Evolutionary conservation across 1,140 invertebrate species (phyloP), one percentile per base, ranked within the genome.

Genomic region (Diorhabda sublineata): DNA sequence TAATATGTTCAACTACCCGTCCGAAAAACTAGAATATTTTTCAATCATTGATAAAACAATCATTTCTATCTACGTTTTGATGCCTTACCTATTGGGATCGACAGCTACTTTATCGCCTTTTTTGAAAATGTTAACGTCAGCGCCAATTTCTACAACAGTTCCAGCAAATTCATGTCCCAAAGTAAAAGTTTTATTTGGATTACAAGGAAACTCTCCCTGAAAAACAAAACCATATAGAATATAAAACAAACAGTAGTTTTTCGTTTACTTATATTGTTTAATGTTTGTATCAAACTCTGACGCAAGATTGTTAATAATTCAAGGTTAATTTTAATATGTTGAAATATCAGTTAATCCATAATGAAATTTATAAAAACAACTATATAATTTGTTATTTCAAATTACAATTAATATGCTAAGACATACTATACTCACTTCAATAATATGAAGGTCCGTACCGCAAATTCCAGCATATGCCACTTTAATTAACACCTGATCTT

Each of bases 401-500:
- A 26, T 26, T 26, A 26, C 26, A 26, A 26, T 26, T 26, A 26
- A 1, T 26, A 26, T 26, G 26, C 26, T 26, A 26, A 26, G 26
- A 26, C 26, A 26, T 26, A 26, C 26, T 26, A 26, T 26, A 76
- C 75, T 78, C 82, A 89, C 89, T 77, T 87, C 84, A 4, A 89
- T 82, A 74, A 92, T 91, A 75, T 93, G 91, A 2, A 94, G 83
- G 82, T 94, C 92, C 11, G 91, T 93, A 1, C 92, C 92, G 82
- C 92, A 94, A 58, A 94, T 87, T 2, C 92, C 92, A 2, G 87
- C 79, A 75, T 86, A 90, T 11, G 85, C 84, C 0, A 90, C 87
- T 76, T 85, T 85, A 3, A 91, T 80, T 8, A 89, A 81, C n/a
- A 90, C 83, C 43, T 90, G 85, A 67, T 85, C 78, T 4, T 83